Evolutionary conservation across 2,113 vertebrate species (phyloP).

Genomic region (Cyprinus carpio): DNA sequence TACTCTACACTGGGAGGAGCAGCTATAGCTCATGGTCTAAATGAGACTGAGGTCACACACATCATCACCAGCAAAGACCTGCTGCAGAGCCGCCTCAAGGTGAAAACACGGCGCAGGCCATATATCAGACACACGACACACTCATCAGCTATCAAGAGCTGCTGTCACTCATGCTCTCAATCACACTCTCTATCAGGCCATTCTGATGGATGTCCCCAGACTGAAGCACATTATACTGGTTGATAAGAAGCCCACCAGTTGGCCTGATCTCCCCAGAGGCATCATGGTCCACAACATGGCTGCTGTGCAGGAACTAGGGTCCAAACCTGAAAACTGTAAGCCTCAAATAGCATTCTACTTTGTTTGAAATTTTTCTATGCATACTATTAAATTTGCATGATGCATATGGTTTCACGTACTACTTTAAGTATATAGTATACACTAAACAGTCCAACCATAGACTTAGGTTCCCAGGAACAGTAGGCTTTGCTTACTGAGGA

Average conservation of each 20-base stretch:
- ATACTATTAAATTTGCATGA: neutral
- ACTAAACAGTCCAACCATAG: neutral
- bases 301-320: conserved; percentile 88
- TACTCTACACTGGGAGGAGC: conserved; percentile 90
- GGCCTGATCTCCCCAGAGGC: conserved; percentile 85
- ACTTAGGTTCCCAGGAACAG: neutral
- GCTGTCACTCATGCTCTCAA: neutral
- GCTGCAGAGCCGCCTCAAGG: conserved; percentile 91
- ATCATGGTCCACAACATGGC: conserved; percentile 89
- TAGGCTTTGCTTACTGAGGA: neutral
- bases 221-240: conserved; percentile 91
- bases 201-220: conserved; percentile 85
- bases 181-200: conserved; percentile 74
- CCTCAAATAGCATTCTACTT: neutral
- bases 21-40: conserved; percentile 92
- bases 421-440: neutral
- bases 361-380: neutral
- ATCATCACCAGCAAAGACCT: conserved; percentile 97
- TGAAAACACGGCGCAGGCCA: conserved; percentile 61
- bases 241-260: conserved; percentile 82
- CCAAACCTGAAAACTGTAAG: conserved; percentile 79
- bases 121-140: neutral
- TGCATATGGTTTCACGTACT: neutral
- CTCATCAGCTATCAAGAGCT: neutral
- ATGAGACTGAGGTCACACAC: conserved; percentile 93